phyloP scores from a whole-genome alignment of 2,113 vertebrate species.

The Chaenocephalus aceratus region DNA sequence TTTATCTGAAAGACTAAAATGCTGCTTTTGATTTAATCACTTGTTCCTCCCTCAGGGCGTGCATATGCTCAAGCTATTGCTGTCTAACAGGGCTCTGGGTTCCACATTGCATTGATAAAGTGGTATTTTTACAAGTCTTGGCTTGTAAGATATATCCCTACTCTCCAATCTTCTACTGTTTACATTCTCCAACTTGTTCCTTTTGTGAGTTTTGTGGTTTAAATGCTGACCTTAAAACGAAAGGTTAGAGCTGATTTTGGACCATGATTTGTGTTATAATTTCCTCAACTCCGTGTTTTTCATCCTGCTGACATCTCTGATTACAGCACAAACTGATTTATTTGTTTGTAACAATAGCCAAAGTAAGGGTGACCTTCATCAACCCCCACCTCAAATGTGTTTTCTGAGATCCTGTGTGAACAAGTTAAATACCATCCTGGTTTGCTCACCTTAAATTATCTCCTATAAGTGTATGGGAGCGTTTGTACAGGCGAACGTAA shows the following conservation, averaged over 20 bases:
- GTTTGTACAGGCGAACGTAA: constrained; percentile 62
- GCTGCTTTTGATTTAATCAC: too few species aligned
- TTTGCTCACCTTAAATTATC: constrained; percentile 57
- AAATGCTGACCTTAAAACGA: background rate
- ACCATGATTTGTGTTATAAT: constrained; percentile 34
- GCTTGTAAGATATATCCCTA: background rate
- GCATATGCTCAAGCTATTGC: background rate
- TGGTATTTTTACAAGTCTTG: background rate
- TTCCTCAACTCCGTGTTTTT: constrained; percentile 12
- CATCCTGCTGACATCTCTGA: constrained; percentile 17
- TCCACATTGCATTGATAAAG: background rate
- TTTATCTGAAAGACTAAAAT: too few species aligned
- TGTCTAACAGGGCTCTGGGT: background rate
- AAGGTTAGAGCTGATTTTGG: background rate
- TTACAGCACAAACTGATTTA: constrained; percentile 40
- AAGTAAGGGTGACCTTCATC: constrained; percentile 1
- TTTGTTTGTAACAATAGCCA: constrained; percentile 19
- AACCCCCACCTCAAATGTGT: constrained; percentile 15
- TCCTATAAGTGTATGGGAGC: constrained; percentile 13
- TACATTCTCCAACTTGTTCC: constrained; percentile 5
- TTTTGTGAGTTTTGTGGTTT: constrained; percentile 16
- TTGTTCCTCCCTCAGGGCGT: background rate
- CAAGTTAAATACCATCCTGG: constrained; percentile 59
- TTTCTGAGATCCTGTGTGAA: constrained; percentile 30
- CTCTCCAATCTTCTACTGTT: background rate